A percentile compares a stretch with the other conserved stretches of the same genome.
Conservation (phyloP, 2,888 invertebrate genomes). For the Catocala fraxini region DNA sequence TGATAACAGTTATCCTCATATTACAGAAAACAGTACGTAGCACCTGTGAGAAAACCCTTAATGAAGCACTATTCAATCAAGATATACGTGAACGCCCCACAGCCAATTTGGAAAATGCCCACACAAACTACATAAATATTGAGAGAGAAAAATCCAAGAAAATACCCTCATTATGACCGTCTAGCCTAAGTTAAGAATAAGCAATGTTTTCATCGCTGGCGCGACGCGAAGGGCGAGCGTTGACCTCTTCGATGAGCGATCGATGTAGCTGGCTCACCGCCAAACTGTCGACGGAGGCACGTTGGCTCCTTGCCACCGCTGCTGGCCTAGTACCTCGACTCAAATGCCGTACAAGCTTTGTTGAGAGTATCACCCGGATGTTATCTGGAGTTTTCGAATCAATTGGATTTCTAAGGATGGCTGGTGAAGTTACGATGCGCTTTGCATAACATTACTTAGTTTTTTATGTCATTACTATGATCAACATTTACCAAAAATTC, state of each 20-base stretch:
- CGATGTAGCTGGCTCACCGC: conserved; percentile 67
- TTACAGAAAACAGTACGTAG: too few species aligned
- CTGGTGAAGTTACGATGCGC: not conserved
- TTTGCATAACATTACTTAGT: not conserved
- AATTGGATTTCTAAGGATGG: conserved; percentile 17
- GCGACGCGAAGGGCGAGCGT: conserved; percentile 54
- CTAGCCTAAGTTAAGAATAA: conserved; percentile 25
- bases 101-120: conserved; percentile 14
- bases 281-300: conserved; percentile 50
- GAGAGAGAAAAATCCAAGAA: conserved; percentile 4
- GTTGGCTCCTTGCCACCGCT: conserved; percentile 58
- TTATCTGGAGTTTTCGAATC: conserved; percentile 22
- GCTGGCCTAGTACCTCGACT: conserved; percentile 41
- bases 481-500: too few species aligned
- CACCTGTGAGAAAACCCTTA: too few species aligned
- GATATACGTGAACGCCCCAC: not conserved
- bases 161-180: conserved; percentile 16
- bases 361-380: conserved; percentile 19
- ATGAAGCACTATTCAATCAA: too few species aligned
- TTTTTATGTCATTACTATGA: too few species aligned
- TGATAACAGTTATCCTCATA: too few species aligned
- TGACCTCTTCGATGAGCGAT: conserved; percentile 65
- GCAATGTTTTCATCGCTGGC: conserved; percentile 49
- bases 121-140: conserved; percentile 4
- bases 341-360: conserved; percentile 28